Percentiles rank a stretch among this genome's conserved stretches.
phyloP scores from a whole-genome alignment of 2,113 vertebrate genomes.

The Etheostoma spectabile region DNA sequence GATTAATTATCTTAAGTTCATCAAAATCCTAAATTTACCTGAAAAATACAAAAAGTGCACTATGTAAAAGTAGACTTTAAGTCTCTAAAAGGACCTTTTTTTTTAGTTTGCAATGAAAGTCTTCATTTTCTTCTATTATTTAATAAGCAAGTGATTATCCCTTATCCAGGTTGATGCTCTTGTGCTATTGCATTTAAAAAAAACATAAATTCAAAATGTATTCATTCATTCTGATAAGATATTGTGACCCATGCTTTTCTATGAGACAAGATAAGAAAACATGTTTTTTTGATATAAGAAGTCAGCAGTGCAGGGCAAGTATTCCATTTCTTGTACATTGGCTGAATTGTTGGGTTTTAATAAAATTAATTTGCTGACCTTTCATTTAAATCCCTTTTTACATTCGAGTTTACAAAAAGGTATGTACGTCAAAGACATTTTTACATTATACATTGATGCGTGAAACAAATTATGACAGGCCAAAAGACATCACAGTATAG shows the following conservation, averaged over 20 bases:
- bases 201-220: constrained; percentile 61
- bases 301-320: constrained; percentile 30
- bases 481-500: not conserved
- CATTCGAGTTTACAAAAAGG: constrained; percentile 1
- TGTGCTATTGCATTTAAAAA: constrained; percentile 22
- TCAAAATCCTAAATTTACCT: not conserved
- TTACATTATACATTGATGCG: not conserved
- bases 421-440: constrained; percentile 12
- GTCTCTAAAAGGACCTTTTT: not conserved
- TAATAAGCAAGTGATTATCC: constrained; percentile 53
- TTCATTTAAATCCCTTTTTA: constrained; percentile 40
- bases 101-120: constrained; percentile 37
- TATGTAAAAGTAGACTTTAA: not conserved
- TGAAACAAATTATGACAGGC: constrained; percentile 16
- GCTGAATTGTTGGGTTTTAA: constrained; percentile 26
- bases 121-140: constrained; percentile 47
- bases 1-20: not conserved
- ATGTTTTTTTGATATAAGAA: constrained; percentile 29
- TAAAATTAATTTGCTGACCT: constrained; percentile 32
- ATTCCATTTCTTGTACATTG: constrained; percentile 24
- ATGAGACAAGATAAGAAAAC: constrained; percentile 44
- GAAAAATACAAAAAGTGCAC: not conserved
- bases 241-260: constrained; percentile 35
- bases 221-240: constrained; percentile 61
- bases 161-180: constrained; percentile 31